Evolutionary conservation across 2,888 invertebrate genomes (phyloP), one percentile per base, ranked within the genome.

Genomic region (Dromius quadrimaculatus): DNA sequence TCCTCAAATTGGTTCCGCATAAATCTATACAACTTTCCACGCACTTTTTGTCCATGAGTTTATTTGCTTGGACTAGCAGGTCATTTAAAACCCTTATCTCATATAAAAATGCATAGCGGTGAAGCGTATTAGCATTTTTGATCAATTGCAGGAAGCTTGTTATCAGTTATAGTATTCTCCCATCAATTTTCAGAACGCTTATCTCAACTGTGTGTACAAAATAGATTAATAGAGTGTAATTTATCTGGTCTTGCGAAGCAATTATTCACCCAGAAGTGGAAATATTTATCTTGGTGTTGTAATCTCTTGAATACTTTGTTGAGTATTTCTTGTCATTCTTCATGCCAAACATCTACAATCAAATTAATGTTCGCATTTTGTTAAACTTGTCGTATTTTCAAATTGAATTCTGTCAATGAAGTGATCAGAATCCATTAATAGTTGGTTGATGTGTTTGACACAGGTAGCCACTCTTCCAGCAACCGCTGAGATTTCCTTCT

Each of bases 401-500:
- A 13, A 38, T 38, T 11, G 11, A 38, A 4, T 4, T 28, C 8
- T 11, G 38, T 38, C 11, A 38, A 38, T 38, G 15, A 38, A 38
- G 13, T 38, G 15, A 13, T 38, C 38, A n/a, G 11, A 41, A 41
- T 41, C 41, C 41, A 41, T 41, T 15, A 41, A 15, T 41, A 41
- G 13, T 41, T 28, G 4, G 6, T 13, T 3, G 1, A 41, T 41
- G 50, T 54, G 34, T 19, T 59, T 19, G 36, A 66, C 66, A 66
- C 57, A 66, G 66, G 66, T 66, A 66, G 66, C 57, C 54, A 66
- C 66, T 66, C 54, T 15, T 36, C 17, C 54, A 34, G 19, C 59
- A 59, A 19, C 59, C 20, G 6, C 20, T 19, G 34, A 59, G 34
- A 59, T 59, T 59, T 59, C 59, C 59, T 34, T 9, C 34, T 8